Conservation (phyloP, 2,113 vertebrate species). For the Okapia johnstoni region DNA sequence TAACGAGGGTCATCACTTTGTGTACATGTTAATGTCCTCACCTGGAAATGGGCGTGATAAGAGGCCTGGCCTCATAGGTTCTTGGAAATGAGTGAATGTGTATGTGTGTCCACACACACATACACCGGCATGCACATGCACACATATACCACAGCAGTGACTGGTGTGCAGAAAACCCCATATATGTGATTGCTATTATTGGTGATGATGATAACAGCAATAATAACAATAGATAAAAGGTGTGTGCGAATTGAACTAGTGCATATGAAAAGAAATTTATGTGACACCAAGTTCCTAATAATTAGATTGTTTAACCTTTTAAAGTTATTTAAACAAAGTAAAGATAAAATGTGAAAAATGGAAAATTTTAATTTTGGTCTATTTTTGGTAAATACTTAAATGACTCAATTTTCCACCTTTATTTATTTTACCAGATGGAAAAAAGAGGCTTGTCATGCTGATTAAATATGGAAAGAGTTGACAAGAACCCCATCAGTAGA, state of each 20-base stretch:
- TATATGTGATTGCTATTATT: background rate
- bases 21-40: background rate
- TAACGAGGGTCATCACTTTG: background rate
- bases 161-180: background rate
- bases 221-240: background rate
- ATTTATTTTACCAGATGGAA: constrained; percentile 13
- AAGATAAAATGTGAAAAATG: background rate
- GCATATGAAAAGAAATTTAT: background rate
- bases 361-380: background rate
- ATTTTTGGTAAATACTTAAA: background rate
- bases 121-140: rapidly evolving
- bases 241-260: background rate
- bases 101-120: rapidly evolving
- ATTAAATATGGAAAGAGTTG: background rate
- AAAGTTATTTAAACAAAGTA: background rate
- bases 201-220: background rate
- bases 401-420: background rate
- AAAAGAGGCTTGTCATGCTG: background rate
- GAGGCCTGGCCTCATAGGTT: background rate
- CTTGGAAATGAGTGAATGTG: background rate
- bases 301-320: background rate
- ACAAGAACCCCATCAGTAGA: background rate
- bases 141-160: background rate
- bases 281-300: background rate
- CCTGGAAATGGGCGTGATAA: background rate